Base-by-base conservation (phyloP, 2,113 vertebrate genomes). In the Ornithorhynchus anatinus region DNA sequence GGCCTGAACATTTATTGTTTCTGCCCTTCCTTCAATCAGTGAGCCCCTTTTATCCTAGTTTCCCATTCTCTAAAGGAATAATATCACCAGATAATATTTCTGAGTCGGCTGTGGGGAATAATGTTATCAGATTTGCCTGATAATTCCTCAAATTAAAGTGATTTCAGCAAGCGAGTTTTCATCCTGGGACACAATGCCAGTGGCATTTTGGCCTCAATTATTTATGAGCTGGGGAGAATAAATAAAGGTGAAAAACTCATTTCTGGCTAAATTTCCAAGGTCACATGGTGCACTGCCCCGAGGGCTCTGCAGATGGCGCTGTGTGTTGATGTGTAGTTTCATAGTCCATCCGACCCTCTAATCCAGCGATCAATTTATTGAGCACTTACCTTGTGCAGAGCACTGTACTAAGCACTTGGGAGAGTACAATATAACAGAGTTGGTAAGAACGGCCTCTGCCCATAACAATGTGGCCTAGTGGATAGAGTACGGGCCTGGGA, bases 31-130 rank as follows among this genome's bases (percentile, higher is more conserved):
- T 57, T 39, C 50, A 44, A 45, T n/a, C 54, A 70, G 32, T 86
- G 63, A 65, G 66, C 58, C 50, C 2, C 2, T 5, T 63, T 11
- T 72, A 19, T 59, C 69, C 50, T 48, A 5, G 22, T 79, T 83
- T 82, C 31, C 10, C 47, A 59, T 69, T 22, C 3, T 38, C 38
- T 15, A 77, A 59, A 50, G 22, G 1, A 63, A 22, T 16, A 13
- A 60, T 7, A 70, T n/a, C 16, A 59, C 5, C 12, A 36, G 23
- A 9, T 31, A 52, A 36, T 59, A 63, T 72, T 44, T 44, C 58
- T 82, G 14, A 40, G 4, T 69, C 43, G 73, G 48, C 2, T 43
- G 15, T 27, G 51, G 11, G 6, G 61, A 23, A 61, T 32, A 71
- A 37, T 8, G 23, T 39, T 38, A 42, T 40, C 11, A 53, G 19